These are phyloP conservation scores for Spatulosminthurus flaviceps DNA, from an alignment of 2,888 invertebrate species.

Conservation along the genomic window DNA sequence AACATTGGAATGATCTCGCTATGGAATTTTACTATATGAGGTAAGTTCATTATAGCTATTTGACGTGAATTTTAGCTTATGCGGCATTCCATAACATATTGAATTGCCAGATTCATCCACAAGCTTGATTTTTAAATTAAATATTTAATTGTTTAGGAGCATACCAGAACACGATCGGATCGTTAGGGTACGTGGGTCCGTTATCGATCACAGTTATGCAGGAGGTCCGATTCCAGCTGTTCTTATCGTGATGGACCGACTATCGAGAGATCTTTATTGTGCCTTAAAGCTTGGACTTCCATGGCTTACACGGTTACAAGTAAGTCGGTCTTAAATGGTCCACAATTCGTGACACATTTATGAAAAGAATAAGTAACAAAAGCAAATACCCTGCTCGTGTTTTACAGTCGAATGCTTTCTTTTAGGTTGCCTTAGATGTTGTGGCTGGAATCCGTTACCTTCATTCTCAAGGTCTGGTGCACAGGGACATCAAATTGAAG, in stretches of 20 bases:
- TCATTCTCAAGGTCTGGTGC: constrained; percentile 87
- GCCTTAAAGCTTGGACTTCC: constrained; percentile 76
- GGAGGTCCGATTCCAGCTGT: constrained; percentile 78
- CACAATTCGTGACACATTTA: too few species aligned
- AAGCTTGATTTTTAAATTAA: constrained; percentile 5
- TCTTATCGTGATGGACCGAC: constrained; percentile 80
- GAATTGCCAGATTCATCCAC: too few species aligned
- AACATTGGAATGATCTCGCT: constrained; percentile 88
- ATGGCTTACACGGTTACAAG: constrained; percentile 72
- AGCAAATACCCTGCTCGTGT: too few species aligned
- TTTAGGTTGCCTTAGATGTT: constrained; percentile 80
- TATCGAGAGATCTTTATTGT: constrained; percentile 80
- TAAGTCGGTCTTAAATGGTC: background rate
- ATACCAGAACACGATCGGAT: constrained; percentile 83
- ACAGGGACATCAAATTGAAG: constrained; percentile 88
- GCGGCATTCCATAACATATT: background rate
- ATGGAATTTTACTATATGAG: constrained; percentile 92
- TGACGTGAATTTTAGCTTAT: background rate
- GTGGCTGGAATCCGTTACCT: constrained; percentile 87
- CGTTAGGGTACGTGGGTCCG: constrained; percentile 79
- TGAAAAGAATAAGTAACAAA: too few species aligned
- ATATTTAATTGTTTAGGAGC: constrained; percentile 51
- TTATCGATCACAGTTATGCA: constrained; percentile 81
- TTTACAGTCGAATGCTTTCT: background rate
- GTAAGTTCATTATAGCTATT: constrained; percentile 66